phyloP scores from a whole-genome alignment of 1,140 invertebrate species.

The Paraescarpia echinospica region DNA sequence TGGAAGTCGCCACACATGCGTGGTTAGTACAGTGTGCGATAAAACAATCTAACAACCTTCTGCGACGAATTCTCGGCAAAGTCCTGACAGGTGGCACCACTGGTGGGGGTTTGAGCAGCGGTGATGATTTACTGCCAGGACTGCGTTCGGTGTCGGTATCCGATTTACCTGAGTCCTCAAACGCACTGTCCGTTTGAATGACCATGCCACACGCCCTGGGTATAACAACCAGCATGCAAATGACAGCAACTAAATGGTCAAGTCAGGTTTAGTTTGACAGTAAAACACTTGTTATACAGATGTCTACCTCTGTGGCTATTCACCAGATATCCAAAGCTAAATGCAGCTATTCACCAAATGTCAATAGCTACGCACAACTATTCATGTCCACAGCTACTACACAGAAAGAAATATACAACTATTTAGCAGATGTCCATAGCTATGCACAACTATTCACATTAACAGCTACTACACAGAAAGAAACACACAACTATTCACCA shows the following conservation, averaged over 20 bases:
- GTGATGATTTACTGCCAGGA: neutral
- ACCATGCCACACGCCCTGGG: neutral
- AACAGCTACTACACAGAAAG: no score
- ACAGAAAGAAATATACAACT: no score
- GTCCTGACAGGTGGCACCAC: neutral
- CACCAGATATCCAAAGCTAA: no score
- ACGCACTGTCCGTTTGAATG: slow-evolving; percentile 11
- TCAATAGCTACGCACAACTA: no score
- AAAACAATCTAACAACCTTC: neutral
- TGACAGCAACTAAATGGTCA: neutral
- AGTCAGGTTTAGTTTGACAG: neutral
- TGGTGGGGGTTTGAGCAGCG: neutral
- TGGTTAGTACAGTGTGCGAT: neutral
- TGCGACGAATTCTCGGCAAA: neutral
- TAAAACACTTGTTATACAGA: no score
- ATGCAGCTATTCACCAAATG: no score
- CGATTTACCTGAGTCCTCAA: slow-evolving; percentile 12
- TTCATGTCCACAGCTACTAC: no score
- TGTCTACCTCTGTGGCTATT: no score
- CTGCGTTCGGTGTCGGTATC: neutral
- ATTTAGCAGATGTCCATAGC: no score
- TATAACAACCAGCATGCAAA: neutral
- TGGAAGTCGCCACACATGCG: neutral
- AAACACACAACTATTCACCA: neutral
- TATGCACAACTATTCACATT: no score